These are phyloP conservation scores for Patiria pectinifera DNA, from an alignment of 53 echinoderm and acorn worm genomes.

Conservation along the genomic window DNA sequence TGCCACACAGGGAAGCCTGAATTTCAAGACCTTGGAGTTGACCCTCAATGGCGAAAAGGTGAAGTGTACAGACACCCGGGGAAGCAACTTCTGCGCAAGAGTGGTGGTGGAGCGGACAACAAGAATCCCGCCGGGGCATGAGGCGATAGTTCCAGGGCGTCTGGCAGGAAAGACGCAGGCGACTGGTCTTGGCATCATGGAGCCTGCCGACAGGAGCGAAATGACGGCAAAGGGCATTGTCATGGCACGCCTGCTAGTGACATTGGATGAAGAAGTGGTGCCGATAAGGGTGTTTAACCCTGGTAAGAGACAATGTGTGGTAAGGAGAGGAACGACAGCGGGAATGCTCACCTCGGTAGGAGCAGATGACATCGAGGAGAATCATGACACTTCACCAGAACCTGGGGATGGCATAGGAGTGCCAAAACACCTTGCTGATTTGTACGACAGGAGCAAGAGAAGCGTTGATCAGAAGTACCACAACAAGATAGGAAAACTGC, in stretches of 20 bases:
- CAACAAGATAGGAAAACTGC: neutral
- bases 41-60: constrained; percentile 30
- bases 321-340: constrained; percentile 33
- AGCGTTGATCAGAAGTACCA: neutral
- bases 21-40: constrained; percentile 19
- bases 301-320: constrained; percentile 7
- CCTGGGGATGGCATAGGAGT: neutral
- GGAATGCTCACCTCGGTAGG: constrained; percentile 48
- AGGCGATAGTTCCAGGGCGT: neutral
- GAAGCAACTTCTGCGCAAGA: constrained; percentile 4
- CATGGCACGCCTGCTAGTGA: constrained; percentile 35
- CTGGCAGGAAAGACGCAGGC: too few species aligned
- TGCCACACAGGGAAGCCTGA: neutral
- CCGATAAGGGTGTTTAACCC: constrained; percentile 59
- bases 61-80: neutral
- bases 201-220: constrained; percentile 41
- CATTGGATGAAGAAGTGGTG: neutral
- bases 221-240: constrained; percentile 53
- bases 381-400: neutral
- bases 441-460: constrained; percentile 20
- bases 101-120: constrained; percentile 13
- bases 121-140: constrained; percentile 22
- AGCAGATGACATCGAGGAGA: constrained; percentile 26
- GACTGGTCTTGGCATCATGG: neutral
- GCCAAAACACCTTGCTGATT: constrained; percentile 23